These are phyloP conservation scores for Archocentrus centrarchus DNA, from an alignment of 2,113 vertebrate genomes.

Conservation along the genomic window DNA sequence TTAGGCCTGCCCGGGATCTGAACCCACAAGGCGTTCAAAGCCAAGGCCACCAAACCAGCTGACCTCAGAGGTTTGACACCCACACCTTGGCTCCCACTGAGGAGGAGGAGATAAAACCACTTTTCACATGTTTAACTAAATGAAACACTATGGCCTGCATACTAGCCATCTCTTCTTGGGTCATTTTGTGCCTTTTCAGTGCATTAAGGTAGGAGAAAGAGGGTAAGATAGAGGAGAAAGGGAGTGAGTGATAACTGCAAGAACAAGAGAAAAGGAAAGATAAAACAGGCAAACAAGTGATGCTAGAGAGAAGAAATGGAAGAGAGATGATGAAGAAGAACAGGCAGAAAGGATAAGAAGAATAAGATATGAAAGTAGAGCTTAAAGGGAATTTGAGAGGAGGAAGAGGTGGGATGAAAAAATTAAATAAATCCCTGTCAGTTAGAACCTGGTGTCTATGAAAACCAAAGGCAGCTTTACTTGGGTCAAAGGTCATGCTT, in stretches of 20 bases:
- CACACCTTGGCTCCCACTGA: constrained; percentile 65
- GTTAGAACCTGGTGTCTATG: constrained; percentile 31
- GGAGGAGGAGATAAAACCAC: background rate
- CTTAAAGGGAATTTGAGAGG: background rate
- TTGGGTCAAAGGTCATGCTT: constrained; percentile 26
- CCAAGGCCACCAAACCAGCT: constrained; percentile 78
- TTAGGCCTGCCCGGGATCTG: constrained; percentile 65
- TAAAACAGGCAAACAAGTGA: background rate
- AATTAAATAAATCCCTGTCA: background rate
- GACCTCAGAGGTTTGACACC: constrained; percentile 67
- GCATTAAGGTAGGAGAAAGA: background rate
- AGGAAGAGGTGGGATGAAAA: background rate
- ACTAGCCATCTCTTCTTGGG: background rate
- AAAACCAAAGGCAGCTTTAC: constrained; percentile 36
- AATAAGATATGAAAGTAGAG: background rate
- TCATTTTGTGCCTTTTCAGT: background rate
- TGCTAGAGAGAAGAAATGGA: background rate
- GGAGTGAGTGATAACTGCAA: background rate
- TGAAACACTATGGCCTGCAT: background rate
- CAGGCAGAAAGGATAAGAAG: background rate
- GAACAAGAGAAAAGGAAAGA: background rate
- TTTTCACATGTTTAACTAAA: background rate
- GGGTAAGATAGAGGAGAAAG: background rate
- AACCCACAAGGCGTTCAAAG: constrained; percentile 68
- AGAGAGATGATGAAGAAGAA: background rate